A percentile compares a stretch with the other conserved stretches of the same genome.
Evolutionary conservation across 2,888 invertebrate genomes (phyloP).

Genomic region (Amblyjoppa proteus): DNA sequence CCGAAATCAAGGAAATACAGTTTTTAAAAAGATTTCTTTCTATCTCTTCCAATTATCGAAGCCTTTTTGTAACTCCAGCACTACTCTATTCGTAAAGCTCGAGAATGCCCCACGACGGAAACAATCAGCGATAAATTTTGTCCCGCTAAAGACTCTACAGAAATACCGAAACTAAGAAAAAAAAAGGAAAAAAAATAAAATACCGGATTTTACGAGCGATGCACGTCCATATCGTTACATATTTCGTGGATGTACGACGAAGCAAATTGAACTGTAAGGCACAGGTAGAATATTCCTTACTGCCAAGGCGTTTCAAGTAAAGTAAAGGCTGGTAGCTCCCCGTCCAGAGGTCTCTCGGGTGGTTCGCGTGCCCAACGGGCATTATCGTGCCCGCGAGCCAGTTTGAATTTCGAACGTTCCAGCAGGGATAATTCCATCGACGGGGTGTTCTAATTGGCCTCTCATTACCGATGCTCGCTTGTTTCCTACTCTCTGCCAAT

Average conservation of each 20-base stretch:
- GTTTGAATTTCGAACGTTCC: constrained; percentile 83
- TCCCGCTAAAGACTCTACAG: not conserved
- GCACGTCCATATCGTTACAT: constrained; percentile 22
- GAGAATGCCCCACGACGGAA: constrained; percentile 14
- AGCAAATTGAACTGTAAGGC: constrained; percentile 1
- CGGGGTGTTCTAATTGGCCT: constrained; percentile 84
- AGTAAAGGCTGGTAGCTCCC: constrained; percentile 62
- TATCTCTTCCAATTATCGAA: constrained; percentile 2
- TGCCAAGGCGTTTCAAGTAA: constrained; percentile 19
- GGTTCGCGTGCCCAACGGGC: constrained; percentile 72
- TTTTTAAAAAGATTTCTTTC: not conserved
- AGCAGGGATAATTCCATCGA: constrained; percentile 82
- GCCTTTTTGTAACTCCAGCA: not conserved
- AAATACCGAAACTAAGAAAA: not conserved
- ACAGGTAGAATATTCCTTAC: constrained; percentile 9
- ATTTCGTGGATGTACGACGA: constrained; percentile 8
- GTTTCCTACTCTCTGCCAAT: constrained; percentile 75
- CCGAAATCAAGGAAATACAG: not conserved
- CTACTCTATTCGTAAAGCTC: not conserved
- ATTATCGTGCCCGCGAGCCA: constrained; percentile 73
- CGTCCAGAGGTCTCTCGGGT: not conserved
- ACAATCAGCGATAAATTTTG: constrained; percentile 60
- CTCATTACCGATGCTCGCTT: constrained; percentile 85
- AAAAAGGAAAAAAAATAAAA: not conserved
- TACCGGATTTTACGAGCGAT: constrained; percentile 14